Base-by-base conservation (phyloP, 2,888 invertebrate species). In the Teinopalpus imperialis region DNA sequence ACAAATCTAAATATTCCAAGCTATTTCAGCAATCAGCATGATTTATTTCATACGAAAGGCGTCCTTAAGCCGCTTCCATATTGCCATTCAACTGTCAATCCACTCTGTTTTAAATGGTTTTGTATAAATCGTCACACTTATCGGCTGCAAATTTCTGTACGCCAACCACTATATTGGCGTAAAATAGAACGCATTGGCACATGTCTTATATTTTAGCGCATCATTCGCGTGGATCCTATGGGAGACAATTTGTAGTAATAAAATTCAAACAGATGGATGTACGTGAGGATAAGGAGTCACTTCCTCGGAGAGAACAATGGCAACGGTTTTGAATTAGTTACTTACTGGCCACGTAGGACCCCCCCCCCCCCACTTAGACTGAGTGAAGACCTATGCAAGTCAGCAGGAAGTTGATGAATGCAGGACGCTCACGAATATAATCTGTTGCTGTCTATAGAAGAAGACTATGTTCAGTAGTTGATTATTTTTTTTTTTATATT, bases 11-110 rank as follows among this genome's bases (percentile, higher is more conserved):
- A 35, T 44, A 37, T 37, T 13, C 12, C 23, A 12, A 31, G 20
- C 27, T 12, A 7, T 21, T 40, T 29, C 45, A 40, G 26, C 23
- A 40, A 34, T 40, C 45, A 39, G 21, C 39, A 21, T 39, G 44
- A 44, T 40, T 39, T 34, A 40, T 37, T 29, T 30, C 24, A 32
- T 39, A 32, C 12, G 27, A 14, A 26, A 27, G 21, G 34, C 12
- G 26, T 27, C 27, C 12, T 30, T 9, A 16, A n/a, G 9, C 29
- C 23, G 37, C n/a, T 30, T 32, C 12, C 35, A 42, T 42, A 42
- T 27, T 34, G 39, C 48, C 39, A 48, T 48, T 48, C 43, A 48
- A 14, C 7, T 32, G 48, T 39, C 45, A 39, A 29, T 48, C 48
- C 29, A 6, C 18, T 18, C 31, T 23, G 29, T 43, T 48, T 29